Conservation (phyloP, 2,113 vertebrate species). For the Hiodon alosoides region DNA sequence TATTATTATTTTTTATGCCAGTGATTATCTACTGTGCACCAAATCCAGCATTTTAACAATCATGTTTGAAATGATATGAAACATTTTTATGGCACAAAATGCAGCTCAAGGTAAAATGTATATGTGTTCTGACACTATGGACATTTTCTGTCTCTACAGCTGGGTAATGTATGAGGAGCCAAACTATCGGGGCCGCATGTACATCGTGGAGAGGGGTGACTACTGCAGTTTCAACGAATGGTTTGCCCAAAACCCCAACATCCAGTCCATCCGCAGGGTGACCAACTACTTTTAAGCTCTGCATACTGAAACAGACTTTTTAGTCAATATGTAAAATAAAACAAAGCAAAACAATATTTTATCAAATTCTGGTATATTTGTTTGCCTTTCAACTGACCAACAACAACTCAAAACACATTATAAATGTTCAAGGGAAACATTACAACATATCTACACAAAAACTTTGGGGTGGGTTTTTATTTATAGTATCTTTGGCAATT, state of each 20-base stretch:
- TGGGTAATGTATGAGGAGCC: constrained; percentile 94
- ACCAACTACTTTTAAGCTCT: constrained; percentile 80
- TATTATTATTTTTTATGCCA: too few species aligned
- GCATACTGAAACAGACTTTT: constrained; percentile 16
- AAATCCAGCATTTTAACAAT: too few species aligned
- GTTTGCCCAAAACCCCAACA: constrained; percentile 75
- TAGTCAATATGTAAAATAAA: constrained; percentile 62
- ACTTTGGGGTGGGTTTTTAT: too few species aligned
- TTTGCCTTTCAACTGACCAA: constrained; percentile 18
- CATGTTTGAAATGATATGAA: too few species aligned
- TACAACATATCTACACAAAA: too few species aligned
- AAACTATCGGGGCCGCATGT: constrained; percentile 85
- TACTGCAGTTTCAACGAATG: constrained; percentile 75
- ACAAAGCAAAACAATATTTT: constrained; percentile 40
- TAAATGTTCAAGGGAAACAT: too few species aligned
- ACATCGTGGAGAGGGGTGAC: constrained; percentile 79
- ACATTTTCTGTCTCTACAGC: constrained; percentile 46
- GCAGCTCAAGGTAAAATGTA: not conserved
- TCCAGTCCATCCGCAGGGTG: constrained; percentile 83
- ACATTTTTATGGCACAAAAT: not conserved
- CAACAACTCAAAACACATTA: too few species aligned
- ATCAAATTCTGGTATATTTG: constrained; percentile 42
- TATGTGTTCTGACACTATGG: not conserved
- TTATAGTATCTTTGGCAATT: too few species aligned
- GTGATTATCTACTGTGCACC: too few species aligned